Conservation (phyloP, 2,888 invertebrate genomes). For the Scelioninae gen. 2 region DNA sequence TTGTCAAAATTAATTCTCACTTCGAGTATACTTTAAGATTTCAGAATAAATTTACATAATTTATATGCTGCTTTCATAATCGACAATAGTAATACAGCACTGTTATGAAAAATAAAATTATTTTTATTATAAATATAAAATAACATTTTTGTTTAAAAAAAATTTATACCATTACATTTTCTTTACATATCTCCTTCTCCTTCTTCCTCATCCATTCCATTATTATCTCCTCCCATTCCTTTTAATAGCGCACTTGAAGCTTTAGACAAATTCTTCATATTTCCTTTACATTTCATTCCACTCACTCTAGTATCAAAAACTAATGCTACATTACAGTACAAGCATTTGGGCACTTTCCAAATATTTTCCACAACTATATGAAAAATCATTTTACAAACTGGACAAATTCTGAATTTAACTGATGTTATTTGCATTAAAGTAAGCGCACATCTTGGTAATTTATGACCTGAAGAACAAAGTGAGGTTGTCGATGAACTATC, state of each 20-base stretch:
- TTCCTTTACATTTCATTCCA: conserved; percentile 17
- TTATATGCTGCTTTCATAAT: too few relatives aligned
- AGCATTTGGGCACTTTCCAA: conserved; percentile 65
- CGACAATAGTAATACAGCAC: too few relatives aligned
- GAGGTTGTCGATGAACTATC: conserved; percentile 68
- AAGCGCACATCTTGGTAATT: conserved; percentile 69
- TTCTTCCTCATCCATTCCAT: conserved; percentile 55
- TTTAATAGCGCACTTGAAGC: conserved; percentile 27
- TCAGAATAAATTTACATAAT: too few relatives aligned
- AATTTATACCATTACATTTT: too few relatives aligned
- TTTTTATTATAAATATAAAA: too few relatives aligned
- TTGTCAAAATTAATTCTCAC: too few relatives aligned
- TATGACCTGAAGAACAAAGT: conserved; percentile 69
- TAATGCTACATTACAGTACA: conserved; percentile 70
- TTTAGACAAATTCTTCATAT: conserved; percentile 51
- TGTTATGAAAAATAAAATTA: too few relatives aligned
- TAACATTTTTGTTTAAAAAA: too few relatives aligned
- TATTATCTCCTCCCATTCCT: conserved; percentile 13
- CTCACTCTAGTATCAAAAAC: conserved; percentile 62
- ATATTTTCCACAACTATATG: conserved; percentile 67
- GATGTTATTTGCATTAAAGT: conserved; percentile 70
- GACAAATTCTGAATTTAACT: conserved; percentile 66
- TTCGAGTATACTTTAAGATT: too few relatives aligned
- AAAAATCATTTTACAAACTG: conserved; percentile 68
- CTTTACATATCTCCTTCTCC: conserved; percentile 15